Evolutionary conservation across 2,113 vertebrate species (phyloP), one percentile per base, ranked within the genome.

Genomic region (Melozone crissalis): DNA sequence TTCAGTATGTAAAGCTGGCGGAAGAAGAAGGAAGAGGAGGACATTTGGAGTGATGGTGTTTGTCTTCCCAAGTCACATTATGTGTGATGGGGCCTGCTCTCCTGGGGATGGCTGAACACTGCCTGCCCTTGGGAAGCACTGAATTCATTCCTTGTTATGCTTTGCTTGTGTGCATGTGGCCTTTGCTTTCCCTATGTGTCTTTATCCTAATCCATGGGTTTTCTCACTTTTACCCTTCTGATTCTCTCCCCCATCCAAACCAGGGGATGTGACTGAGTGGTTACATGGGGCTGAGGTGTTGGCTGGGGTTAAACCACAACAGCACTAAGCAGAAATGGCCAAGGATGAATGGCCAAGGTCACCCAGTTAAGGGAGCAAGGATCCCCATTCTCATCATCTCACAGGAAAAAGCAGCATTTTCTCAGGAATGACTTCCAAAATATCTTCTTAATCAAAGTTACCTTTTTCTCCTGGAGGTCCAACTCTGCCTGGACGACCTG

Each of bases 401-500:
- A 59, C 16, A 63, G 35, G 18, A 74, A 85, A 93, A 87, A 17
- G 26, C 28, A 90, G 30, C 5, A 44, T 67, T 87, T 72, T 44
- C 21, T 85, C 24, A 87, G 33, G 13, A 92, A 87, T 24, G 0
- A 69, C 30, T 72, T 66, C 54, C 35, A 76, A 84, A 76, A 59
- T 5, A 15, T 10, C 18, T 47, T 39, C 28, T 78, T 82, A 63
- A 92, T 57, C 9, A 66, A 80, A 63, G 26, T 82, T 98, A 99
- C 99, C 99, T 96, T 97, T 98, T 92, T 99, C 98, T 98, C 99
- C 99, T 8, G 98, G 97, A 58, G 99, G 99, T 33, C 99, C 99
- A 16, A 99, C 98, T 99, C 98, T 98, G 71, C 99, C 99, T 12
- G 99, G 99, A 93, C 99, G 98, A 66, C 99, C 99, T 2, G 99